Conservation (phyloP, 2,888 invertebrate species). For the Drosophila demipolita region DNA sequence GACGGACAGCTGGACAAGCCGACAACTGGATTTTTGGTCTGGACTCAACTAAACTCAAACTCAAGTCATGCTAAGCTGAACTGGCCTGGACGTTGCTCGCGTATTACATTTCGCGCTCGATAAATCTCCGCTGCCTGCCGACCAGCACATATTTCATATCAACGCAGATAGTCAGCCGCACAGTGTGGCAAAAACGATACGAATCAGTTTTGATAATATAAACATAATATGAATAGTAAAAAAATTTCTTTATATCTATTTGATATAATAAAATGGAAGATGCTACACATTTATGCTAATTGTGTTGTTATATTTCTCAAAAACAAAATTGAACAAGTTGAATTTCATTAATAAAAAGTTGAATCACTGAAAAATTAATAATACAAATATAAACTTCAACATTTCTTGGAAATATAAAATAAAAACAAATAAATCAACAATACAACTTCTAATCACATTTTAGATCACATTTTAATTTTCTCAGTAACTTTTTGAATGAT, state of each 20-base stretch:
- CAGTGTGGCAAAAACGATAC: slow-evolving; percentile 46
- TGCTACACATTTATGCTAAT: neutral
- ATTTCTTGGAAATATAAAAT: neutral
- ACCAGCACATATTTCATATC: slow-evolving; percentile 81
- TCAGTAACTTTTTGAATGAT: neutral
- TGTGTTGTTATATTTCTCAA: neutral
- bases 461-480: neutral
- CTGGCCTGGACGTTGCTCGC: slow-evolving; percentile 65
- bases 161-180: slow-evolving; percentile 68
- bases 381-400: neutral
- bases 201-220: neutral
- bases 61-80: slow-evolving; percentile 17
- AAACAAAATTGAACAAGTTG: neutral
- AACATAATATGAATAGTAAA: neutral
- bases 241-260: neutral
- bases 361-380: neutral
- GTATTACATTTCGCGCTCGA: slow-evolving; percentile 85
- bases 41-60: slow-evolving; percentile 30
- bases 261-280: neutral
- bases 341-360: neutral
- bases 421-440: neutral
- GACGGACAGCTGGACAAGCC: slow-evolving; percentile 4
- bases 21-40: slow-evolving; percentile 31
- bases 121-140: slow-evolving; percentile 83
- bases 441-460: neutral